Evolutionary conservation across 2,113 vertebrate species (phyloP).

Genomic region (Cyanoderma ruficeps): DNA sequence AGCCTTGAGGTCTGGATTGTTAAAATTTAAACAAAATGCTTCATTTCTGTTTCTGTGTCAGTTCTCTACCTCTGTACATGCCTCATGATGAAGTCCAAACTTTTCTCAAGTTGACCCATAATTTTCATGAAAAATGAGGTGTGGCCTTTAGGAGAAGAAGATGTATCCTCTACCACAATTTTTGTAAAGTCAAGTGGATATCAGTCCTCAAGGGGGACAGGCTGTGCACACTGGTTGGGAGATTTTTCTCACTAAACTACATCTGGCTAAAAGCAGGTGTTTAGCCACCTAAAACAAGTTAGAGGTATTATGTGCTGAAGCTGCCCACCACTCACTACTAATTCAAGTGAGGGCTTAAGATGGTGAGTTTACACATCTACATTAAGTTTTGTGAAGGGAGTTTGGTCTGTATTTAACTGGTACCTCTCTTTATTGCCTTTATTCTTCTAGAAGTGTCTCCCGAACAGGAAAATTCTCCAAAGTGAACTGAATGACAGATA

Average conservation of each 20-base stretch:
- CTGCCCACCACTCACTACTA: rapidly evolving
- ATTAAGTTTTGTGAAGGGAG: background rate
- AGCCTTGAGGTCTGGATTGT: background rate
- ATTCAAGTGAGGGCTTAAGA: background rate
- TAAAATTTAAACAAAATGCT: background rate
- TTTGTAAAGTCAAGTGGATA: background rate
- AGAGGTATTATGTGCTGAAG: background rate
- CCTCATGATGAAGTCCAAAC: background rate
- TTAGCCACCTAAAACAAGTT: background rate
- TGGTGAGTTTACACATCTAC: rapidly evolving
- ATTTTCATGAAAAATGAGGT: background rate
- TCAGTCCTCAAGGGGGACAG: background rate
- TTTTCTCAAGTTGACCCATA: background rate
- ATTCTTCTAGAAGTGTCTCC: background rate
- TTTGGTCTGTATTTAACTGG: background rate
- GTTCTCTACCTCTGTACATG: background rate
- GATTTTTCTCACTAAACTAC: background rate
- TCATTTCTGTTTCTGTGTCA: background rate
- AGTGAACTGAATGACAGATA: background rate
- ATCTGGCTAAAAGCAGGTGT: background rate
- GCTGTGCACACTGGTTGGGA: rapidly evolving
- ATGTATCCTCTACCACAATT: background rate
- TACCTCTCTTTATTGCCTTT: background rate
- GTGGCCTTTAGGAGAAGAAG: background rate
- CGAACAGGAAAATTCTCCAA: background rate